Percentiles rank a stretch among this genome's conserved stretches.
phyloP scores from a whole-genome alignment of 2,113 vertebrate genomes.

The Heterotilapia buettikoferi region DNA sequence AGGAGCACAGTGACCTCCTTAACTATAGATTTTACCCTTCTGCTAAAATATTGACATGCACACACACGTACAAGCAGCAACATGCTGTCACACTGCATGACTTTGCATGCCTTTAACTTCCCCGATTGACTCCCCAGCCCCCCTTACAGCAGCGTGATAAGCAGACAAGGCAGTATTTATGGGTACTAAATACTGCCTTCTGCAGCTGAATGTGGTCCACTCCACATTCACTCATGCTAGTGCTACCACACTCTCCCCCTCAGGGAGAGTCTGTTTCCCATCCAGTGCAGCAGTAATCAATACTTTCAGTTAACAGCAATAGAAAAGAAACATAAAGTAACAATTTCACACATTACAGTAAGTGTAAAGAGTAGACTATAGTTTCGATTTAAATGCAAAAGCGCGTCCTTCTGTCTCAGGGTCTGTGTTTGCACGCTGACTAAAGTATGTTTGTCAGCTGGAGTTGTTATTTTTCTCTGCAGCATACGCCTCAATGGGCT shows the following conservation, averaged over 20 bases:
- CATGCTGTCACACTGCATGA: not conserved
- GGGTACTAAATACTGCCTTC: not conserved
- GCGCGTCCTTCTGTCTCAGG: constrained; percentile 2
- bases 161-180: constrained; percentile 8
- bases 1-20: not conserved
- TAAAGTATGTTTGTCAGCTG: constrained; percentile 68
- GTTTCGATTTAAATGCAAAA: constrained; percentile 53
- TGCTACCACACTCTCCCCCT: not conserved
- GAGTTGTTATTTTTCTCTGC: constrained; percentile 66
- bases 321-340: constrained; percentile 4
- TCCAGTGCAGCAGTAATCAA: constrained; percentile 32
- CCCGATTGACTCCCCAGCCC: not conserved
- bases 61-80: not conserved
- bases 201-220: constrained; percentile 6
- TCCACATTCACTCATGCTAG: constrained; percentile 7
- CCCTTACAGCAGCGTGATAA: not conserved
- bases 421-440: constrained; percentile 48
- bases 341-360: constrained; percentile 1
- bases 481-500: constrained; percentile 68
- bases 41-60: not conserved
- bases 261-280: constrained; percentile 8
- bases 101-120: not conserved
- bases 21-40: not conserved
- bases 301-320: constrained; percentile 27
- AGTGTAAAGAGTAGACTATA: constrained; percentile 24